These are phyloP conservation scores for Littorina saxatilis DNA, from an alignment of 1,140 invertebrate genomes.

Conservation along the genomic window DNA sequence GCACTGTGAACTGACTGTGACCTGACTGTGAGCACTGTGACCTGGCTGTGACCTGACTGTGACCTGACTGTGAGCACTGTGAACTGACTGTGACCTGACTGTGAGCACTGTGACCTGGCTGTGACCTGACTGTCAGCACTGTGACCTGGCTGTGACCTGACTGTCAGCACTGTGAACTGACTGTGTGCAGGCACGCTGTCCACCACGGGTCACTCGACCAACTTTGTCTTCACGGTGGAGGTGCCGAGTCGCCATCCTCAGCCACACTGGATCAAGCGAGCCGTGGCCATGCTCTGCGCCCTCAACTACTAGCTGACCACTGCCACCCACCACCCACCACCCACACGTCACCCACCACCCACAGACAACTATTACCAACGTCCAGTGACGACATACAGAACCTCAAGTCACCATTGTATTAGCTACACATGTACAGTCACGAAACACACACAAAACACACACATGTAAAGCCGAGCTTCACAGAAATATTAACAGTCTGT, in stretches of 20 bases:
- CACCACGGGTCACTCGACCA: slow-evolving; percentile 76
- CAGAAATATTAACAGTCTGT: no score
- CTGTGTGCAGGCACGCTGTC: slow-evolving; percentile 68
- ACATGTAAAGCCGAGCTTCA: no score
- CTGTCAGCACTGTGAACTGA: no score
- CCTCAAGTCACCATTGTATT: background rate
- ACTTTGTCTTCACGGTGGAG: slow-evolving; percentile 76
- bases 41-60: no score
- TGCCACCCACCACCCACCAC: background rate
- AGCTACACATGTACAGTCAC: background rate
- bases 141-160: no score
- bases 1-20: no score
- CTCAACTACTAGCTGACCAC: slow-evolving; percentile 71
- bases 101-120: no score
- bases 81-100: no score
- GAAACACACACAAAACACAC: no score
- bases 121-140: no score
- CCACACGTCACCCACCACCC: background rate
- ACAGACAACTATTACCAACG: background rate
- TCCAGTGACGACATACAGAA: background rate
- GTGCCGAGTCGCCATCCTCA: slow-evolving; percentile 70
- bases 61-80: no score
- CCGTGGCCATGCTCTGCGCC: slow-evolving; percentile 75
- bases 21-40: no score
- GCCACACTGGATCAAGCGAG: slow-evolving; percentile 76